Conservation (phyloP, 2,113 vertebrate genomes). For the Syrmaticus mikado region DNA sequence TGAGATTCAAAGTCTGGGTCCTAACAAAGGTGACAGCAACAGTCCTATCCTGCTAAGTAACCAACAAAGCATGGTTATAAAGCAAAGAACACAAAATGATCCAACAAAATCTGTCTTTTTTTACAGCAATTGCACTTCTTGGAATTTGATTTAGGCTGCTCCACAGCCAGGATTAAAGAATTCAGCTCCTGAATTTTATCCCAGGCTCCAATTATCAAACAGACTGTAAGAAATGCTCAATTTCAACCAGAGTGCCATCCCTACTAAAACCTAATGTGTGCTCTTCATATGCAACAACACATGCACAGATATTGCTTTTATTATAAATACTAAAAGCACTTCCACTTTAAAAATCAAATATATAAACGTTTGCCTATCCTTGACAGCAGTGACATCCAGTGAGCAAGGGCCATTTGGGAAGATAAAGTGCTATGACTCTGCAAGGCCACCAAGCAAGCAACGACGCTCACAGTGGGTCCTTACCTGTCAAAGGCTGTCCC, state of each 20-base stretch:
- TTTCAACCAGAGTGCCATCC: not conserved
- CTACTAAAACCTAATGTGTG: not conserved
- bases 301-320: not conserved
- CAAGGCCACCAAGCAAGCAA: constrained; percentile 80
- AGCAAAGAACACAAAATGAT: not conserved
- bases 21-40: not conserved
- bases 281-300: not conserved
- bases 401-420: constrained; percentile 3
- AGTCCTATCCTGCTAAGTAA: not conserved
- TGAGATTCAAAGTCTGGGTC: not conserved
- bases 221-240: not conserved
- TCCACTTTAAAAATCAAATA: not conserved
- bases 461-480: constrained; percentile 77
- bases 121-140: not conserved
- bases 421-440: constrained; percentile 19
- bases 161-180: not conserved
- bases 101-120: not conserved
- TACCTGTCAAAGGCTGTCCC: constrained; percentile 93
- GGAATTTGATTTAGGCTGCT: not conserved
- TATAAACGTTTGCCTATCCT: constrained; percentile 38
- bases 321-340: not conserved
- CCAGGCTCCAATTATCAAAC: not conserved
- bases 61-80: not conserved
- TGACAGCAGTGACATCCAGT: constrained; percentile 33
- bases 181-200: not conserved